These are phyloP conservation scores for Polypterus bichir DNA, from an alignment of 2,113 vertebrate species.

Conservation along the genomic window DNA sequence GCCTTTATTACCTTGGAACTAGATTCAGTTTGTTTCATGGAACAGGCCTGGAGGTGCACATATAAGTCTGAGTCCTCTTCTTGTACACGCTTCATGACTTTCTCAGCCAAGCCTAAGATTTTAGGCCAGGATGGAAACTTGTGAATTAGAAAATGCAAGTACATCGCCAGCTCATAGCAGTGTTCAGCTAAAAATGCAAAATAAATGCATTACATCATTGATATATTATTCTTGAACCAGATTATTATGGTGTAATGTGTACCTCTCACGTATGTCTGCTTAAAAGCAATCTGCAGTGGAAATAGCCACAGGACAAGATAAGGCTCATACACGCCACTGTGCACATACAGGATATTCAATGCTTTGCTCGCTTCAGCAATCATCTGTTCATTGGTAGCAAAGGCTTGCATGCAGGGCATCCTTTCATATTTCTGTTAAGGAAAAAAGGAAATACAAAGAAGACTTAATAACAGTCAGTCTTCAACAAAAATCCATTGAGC, in stretches of 20 bases:
- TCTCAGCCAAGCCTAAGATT: conserved; percentile 22
- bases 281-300: conserved; percentile 25
- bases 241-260: conserved; percentile 1
- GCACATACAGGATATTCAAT: conserved; percentile 26
- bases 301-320: conserved; percentile 27
- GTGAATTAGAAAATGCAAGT: conserved; percentile 22
- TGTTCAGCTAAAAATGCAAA: conserved; percentile 21
- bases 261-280: conserved; percentile 17
- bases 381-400: conserved; percentile 22
- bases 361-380: conserved; percentile 23
- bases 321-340: conserved; percentile 21
- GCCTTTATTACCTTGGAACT: conserved; percentile 17
- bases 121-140: conserved; percentile 23
- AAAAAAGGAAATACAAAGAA: background rate
- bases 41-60: conserved; percentile 18
- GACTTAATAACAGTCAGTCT: background rate
- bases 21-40: conserved; percentile 14
- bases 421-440: conserved; percentile 22
- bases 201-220: background rate
- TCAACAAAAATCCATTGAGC: no score
- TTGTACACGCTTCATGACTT: conserved; percentile 21
- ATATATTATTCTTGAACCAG: background rate
- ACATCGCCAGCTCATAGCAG: conserved; percentile 29
- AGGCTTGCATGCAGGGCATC: conserved; percentile 22
- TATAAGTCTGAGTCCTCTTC: conserved; percentile 23